These are phyloP conservation scores for Mycetomoellerius zeteki DNA, from an alignment of 1,140 invertebrate species.

Conservation along the genomic window DNA sequence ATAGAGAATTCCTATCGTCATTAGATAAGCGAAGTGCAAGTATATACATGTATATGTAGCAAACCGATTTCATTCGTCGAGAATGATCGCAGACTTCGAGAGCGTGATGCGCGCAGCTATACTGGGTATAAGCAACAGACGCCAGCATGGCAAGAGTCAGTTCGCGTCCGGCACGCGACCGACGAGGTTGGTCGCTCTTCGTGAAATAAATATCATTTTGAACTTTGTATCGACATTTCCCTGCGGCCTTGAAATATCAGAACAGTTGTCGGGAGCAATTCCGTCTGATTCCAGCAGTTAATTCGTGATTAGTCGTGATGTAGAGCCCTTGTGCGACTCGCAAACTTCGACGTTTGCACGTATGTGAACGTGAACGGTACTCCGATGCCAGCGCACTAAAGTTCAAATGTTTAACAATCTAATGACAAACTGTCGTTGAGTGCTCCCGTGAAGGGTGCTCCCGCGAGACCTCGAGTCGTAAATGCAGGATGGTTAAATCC, in stretches of 20 bases:
- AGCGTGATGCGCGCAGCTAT: conserved; percentile 63
- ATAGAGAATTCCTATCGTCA: not conserved
- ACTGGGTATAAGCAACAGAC: conserved; percentile 82
- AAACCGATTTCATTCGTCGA: conserved; percentile 19
- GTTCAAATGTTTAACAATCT: conserved; percentile 29
- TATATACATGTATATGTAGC: not conserved
- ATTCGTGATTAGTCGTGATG: not conserved
- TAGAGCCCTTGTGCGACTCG: not conserved
- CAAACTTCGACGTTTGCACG: conserved; percentile 16
- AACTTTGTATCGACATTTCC: conserved; percentile 40
- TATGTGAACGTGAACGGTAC: conserved; percentile 26
- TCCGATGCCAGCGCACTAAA: not conserved
- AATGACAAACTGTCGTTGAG: conserved; percentile 21
- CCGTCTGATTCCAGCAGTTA: not conserved
- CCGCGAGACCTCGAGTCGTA: conserved; percentile 6
- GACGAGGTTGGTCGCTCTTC: conserved; percentile 76
- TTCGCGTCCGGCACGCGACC: conserved; percentile 81
- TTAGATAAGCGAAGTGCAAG: not conserved
- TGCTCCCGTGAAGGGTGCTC: not conserved
- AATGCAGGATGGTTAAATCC: conserved; percentile 13
- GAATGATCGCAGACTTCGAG: conserved; percentile 30
- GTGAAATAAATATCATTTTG: not conserved
- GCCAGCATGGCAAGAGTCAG: conserved; percentile 78
- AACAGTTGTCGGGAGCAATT: not conserved
- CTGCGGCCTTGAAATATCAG: not conserved